Conservation (phyloP, 1,140 invertebrate genomes). For the Orius insidiosus region DNA sequence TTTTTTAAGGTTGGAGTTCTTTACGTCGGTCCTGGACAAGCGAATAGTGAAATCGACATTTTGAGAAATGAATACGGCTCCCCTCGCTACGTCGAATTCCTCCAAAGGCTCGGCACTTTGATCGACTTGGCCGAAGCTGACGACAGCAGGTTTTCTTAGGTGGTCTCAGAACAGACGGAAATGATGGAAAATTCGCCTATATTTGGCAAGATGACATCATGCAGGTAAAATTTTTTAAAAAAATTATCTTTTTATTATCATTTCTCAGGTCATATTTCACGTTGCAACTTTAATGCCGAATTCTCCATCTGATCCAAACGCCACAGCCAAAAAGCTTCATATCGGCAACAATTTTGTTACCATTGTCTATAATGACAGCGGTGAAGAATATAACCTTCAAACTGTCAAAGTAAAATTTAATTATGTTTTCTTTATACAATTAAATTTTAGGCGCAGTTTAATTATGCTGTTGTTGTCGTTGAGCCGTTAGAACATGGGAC, state of each 20-base stretch:
- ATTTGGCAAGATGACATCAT: conserved; percentile 93
- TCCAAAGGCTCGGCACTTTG: conserved; percentile 62
- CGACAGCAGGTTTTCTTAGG: conserved; percentile 61
- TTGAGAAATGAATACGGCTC: conserved; percentile 76
- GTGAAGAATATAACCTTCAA: conserved; percentile 72
- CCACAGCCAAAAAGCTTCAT: conserved; percentile 82
- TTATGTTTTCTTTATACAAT: background rate
- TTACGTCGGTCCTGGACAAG: conserved; percentile 77
- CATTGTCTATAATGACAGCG: conserved; percentile 95
- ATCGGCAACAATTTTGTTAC: conserved; percentile 97
- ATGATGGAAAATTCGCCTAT: conserved; percentile 85
- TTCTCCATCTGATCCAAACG: conserved; percentile 64
- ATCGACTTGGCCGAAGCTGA: conserved; percentile 66
- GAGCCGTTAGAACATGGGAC: conserved; percentile 75
- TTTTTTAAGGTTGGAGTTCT: conserved; percentile 59
- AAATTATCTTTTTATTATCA: background rate
- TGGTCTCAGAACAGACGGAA: conserved; percentile 66
- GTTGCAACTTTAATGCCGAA: conserved; percentile 92
- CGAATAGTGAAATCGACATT: conserved; percentile 70
- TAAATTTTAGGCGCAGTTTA: conserved; percentile 68
- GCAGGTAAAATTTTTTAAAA: conserved; percentile 37
- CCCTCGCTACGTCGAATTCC: conserved; percentile 35
- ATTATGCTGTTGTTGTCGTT: conserved; percentile 83
- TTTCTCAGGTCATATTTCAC: conserved; percentile 70
- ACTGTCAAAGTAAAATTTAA: conserved; percentile 55